A percentile compares a stretch with the other conserved stretches of the same genome.
Evolutionary conservation across 1,140 invertebrate species (phyloP).

Genomic region (Meteorus sp.): DNA sequence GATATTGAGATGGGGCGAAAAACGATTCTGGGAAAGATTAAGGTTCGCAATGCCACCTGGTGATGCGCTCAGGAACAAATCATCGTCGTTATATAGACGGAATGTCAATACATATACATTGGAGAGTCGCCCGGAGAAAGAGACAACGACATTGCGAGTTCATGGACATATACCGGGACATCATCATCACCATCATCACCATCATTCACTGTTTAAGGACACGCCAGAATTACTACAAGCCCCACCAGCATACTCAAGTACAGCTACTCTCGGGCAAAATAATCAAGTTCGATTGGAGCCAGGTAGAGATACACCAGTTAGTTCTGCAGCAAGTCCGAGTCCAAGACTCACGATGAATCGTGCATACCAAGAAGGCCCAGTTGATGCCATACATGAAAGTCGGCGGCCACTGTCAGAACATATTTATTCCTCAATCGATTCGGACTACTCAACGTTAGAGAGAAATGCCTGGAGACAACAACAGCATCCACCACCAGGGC

Average conservation of each 20-base stretch:
- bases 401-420: constrained; percentile 79
- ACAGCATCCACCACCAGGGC: constrained; percentile 54
- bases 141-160: constrained; percentile 57
- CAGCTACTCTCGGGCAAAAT: constrained; percentile 41
- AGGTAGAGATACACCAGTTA: constrained; percentile 32
- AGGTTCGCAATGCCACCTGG: constrained; percentile 81
- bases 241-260: constrained; percentile 60
- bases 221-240: constrained; percentile 50
- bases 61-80: constrained; percentile 53
- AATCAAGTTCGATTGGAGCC: constrained; percentile 21
- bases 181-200: constrained; percentile 38
- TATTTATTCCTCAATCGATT: constrained; percentile 86
- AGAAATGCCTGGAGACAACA: constrained; percentile 56
- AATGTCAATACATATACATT: constrained; percentile 79
- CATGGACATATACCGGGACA: constrained; percentile 54
- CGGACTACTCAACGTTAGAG: constrained; percentile 72
- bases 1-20: constrained; percentile 84
- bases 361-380: constrained; percentile 55
- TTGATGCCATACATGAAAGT: constrained; percentile 60
- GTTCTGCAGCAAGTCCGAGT: constrained; percentile 41
- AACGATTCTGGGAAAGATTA: constrained; percentile 89
- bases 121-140: constrained; percentile 62
- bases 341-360: constrained; percentile 55
- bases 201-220: constrained; percentile 58
- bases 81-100: constrained; percentile 65